These are phyloP conservation scores for Folsomia candida DNA, from an alignment of 2,888 invertebrate genomes.

Conservation along the genomic window DNA sequence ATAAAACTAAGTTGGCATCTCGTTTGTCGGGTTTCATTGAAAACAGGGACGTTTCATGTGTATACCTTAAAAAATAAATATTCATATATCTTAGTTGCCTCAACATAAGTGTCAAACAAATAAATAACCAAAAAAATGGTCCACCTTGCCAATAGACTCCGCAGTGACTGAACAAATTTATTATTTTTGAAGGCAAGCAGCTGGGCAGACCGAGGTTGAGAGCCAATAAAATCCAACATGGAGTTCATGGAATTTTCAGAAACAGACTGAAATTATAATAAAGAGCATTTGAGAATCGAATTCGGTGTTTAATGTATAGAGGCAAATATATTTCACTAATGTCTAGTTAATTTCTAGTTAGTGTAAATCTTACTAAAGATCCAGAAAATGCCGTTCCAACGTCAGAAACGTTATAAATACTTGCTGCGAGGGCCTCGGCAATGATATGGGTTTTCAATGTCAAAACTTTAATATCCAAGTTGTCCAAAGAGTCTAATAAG, in stretches of 20 bases:
- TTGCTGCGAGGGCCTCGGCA: constrained; percentile 79
- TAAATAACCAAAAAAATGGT: no score
- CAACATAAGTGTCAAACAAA: no score
- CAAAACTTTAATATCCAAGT: constrained; percentile 61
- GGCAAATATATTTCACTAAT: not conserved
- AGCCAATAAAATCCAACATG: constrained; percentile 72
- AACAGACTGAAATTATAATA: constrained; percentile 63
- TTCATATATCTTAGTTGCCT: no score
- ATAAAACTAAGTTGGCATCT: constrained; percentile 91
- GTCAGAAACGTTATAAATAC: constrained; percentile 70
- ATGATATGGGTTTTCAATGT: constrained; percentile 69
- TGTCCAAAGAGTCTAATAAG: constrained; percentile 64
- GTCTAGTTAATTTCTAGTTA: not conserved
- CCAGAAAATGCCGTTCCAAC: constrained; percentile 67
- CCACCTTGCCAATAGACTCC: constrained; percentile 66
- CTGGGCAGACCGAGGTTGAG: constrained; percentile 73
- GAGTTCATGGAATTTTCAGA: constrained; percentile 69
- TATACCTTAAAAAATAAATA: constrained; percentile 33
- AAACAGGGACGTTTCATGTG: constrained; percentile 53
- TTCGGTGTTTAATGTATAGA: constrained; percentile 9
- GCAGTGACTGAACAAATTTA: constrained; percentile 67
- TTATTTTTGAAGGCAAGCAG: constrained; percentile 66
- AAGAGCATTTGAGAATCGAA: not conserved
- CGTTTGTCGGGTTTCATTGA: constrained; percentile 73
- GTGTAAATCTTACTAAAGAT: constrained; percentile 66